Base-by-base conservation (phyloP, 1,140 invertebrate species). In the Leptopilina clavipes region DNA sequence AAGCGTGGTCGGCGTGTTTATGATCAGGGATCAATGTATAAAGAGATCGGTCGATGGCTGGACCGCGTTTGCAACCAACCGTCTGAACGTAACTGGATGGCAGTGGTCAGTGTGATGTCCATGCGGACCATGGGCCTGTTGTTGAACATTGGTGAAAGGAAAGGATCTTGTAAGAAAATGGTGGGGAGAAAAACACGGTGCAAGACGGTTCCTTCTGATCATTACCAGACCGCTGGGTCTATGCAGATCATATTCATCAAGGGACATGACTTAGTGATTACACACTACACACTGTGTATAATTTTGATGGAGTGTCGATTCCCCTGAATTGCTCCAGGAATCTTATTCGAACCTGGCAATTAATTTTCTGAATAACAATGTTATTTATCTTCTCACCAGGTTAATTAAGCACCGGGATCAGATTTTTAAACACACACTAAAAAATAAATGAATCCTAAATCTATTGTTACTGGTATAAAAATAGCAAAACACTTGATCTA, bases 61-160 rank as follows among this genome's bases (percentile, higher is more conserved):
- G 82, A 86, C 82, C 83, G 79, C 81, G 78, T 81, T 81, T 72
- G 77, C 77, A 85, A 87, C 85, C 85, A 85, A 87, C 85, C 85
- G 85, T 83, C 85, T 82, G 78, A 79, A 73, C 77, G 82, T 76
- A 78, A 75, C 76, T 77, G 77, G 71, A 79, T 78, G 79, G 73
- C 75, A 70, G 73, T 74, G 74, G 79, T 83, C 83, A 78, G 83
- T 77, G 77, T 77, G 81, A 83, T 81, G 82, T 79, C 81, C 82
- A 77, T 76, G 80, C 80, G 80, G 80, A 81, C 80, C 78, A 76
- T 79, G 79, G 78, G 76, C 80, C 77, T 40, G 48, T 17, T 74
- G 80, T 76, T 78, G 52, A 80, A 81, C 78, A 77, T 76, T 81
- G 86, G 87, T 87, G 86, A 87, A 88, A 88, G 87, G 87, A 86